These are phyloP conservation scores for Enteromius paludinosus DNA, from an alignment of 2,797 vertebrate genomes.

Conservation along the genomic window DNA sequence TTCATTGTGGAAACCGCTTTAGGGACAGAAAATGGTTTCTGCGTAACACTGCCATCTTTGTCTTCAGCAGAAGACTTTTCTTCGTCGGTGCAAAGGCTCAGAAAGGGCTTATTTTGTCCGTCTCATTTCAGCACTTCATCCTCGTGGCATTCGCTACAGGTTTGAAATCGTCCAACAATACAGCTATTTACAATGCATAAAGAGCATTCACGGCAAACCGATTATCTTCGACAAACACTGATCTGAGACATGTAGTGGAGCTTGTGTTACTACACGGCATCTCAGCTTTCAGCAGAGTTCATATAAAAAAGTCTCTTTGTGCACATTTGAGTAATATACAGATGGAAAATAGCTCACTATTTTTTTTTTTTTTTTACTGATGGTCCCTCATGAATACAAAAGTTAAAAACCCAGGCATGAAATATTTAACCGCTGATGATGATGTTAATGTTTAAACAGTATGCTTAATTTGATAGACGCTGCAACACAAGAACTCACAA, in stretches of 20 bases:
- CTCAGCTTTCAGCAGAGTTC: slow-evolving; percentile 25
- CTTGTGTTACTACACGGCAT: slow-evolving; percentile 9
- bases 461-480: background rate
- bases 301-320: slow-evolving; percentile 34
- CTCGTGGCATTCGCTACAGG: slow-evolving; percentile 47
- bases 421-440: background rate
- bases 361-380: background rate
- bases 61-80: slow-evolving; percentile 56
- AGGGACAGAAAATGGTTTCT: slow-evolving; percentile 56
- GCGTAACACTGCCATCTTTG: slow-evolving; percentile 59
- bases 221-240: slow-evolving; percentile 30
- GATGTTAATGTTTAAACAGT: background rate
- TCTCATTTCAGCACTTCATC: slow-evolving; percentile 45
- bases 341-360: slow-evolving; percentile 39
- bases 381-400: slow-evolving; percentile 37
- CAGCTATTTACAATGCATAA: slow-evolving; percentile 52
- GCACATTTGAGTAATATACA: slow-evolving; percentile 41
- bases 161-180: slow-evolving; percentile 39
- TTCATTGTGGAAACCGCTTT: slow-evolving; percentile 61
- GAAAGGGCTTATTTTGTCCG: slow-evolving; percentile 36
- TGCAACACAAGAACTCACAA: slow-evolving; percentile 1
- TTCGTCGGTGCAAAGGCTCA: slow-evolving; percentile 48
- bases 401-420: slow-evolving; percentile 17
- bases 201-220: slow-evolving; percentile 35
- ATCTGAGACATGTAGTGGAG: slow-evolving; percentile 32